Conservation (phyloP, 1,140 invertebrate species). For the Neodiprion virginianus region DNA sequence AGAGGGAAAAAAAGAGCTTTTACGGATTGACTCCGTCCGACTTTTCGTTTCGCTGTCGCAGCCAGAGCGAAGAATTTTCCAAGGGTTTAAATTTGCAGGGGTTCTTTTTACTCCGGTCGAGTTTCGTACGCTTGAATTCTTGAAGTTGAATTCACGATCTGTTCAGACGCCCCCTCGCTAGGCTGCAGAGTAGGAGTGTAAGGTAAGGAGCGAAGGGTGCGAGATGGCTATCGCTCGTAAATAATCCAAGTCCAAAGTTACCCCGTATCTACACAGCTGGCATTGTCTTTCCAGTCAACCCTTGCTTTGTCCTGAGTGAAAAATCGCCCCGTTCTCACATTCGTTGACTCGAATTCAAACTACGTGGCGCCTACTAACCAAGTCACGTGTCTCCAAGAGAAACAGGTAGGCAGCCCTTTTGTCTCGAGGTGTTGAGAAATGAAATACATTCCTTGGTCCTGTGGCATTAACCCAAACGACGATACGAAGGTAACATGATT, state of each 20-base stretch:
- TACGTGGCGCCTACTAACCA: background rate
- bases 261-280: conserved; percentile 27
- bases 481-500: no score
- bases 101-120: no score
- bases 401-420: background rate
- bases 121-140: no score
- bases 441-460: background rate
- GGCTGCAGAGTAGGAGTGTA: no score
- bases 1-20: no score
- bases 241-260: conserved; percentile 46
- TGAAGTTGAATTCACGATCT: no score
- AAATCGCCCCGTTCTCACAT: conserved; percentile 35
- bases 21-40: no score
- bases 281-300: conserved; percentile 41
- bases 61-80: no score
- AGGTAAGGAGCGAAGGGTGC: conserved; percentile 14
- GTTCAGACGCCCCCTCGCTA: no score
- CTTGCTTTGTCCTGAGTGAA: conserved; percentile 41
- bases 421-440: conserved; percentile 4
- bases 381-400: background rate
- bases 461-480: no score
- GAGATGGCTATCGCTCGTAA: conserved; percentile 40
- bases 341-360: conserved; percentile 19
- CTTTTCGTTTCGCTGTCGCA: no score
- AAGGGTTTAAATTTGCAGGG: no score